phyloP scores from a whole-genome alignment of 2,797 vertebrate species.

The Gymnocypris eckloni region DNA sequence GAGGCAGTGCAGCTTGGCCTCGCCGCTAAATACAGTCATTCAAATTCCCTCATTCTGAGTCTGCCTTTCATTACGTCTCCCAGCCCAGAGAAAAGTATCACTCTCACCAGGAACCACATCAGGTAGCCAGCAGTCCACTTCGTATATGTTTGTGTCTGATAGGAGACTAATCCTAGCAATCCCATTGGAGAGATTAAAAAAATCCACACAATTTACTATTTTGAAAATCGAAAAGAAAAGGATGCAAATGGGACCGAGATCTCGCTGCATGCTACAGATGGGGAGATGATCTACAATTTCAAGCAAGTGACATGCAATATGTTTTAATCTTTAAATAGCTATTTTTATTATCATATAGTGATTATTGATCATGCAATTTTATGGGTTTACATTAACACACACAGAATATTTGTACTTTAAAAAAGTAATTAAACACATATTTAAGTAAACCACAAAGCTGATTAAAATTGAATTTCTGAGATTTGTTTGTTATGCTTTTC shows the following conservation, averaged over 20 bases:
- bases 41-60: conserved; percentile 69
- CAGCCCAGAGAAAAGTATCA: conserved; percentile 56
- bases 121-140: conserved; percentile 54
- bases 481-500: not conserved
- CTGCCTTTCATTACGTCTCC: conserved; percentile 71
- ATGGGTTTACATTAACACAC: not conserved
- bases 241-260: conserved; percentile 19
- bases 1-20: conserved; percentile 71
- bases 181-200: conserved; percentile 34
- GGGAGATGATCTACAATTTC: not conserved
- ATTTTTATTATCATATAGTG: not conserved
- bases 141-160: conserved; percentile 22
- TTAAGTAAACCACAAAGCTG: not conserved
- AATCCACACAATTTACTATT: conserved; percentile 29
- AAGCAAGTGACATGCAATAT: not conserved
- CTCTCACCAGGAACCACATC: conserved; percentile 65
- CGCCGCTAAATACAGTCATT: conserved; percentile 77
- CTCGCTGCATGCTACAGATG: not conserved
- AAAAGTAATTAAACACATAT: not conserved
- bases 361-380: not conserved
- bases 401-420: not conserved
- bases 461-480: not conserved
- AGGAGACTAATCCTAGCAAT: conserved; percentile 23
- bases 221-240: conserved; percentile 24
- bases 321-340: not conserved